phyloP scores from a whole-genome alignment of 2,888 invertebrate species.

The Pandemis cinnamomeana region DNA sequence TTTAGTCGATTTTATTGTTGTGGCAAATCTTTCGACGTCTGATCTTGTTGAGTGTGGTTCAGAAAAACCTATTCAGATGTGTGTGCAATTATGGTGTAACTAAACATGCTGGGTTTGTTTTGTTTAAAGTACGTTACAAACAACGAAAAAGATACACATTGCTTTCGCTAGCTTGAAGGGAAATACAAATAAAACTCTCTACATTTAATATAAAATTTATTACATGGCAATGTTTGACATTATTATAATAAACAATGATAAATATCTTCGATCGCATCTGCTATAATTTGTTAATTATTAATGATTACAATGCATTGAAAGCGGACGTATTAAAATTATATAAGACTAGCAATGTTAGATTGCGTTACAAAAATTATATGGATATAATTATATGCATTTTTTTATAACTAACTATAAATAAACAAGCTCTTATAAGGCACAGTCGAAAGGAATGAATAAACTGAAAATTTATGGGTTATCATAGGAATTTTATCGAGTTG shows the following conservation, averaged over 20 bases:
- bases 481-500: conserved; percentile 65
- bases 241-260: conserved; percentile 52
- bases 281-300: conserved; percentile 34
- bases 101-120: no score
- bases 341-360: conserved; percentile 74
- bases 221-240: conserved; percentile 78
- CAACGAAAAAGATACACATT: no score
- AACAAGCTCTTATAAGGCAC: conserved; percentile 59
- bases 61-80: no score
- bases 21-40: no score
- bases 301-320: conserved; percentile 33
- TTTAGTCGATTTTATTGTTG: no score
- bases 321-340: conserved; percentile 63
- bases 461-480: conserved; percentile 17
- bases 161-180: background rate
- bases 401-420: conserved; percentile 44
- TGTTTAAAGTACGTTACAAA: no score
- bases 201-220: conserved; percentile 62
- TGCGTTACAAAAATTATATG: conserved; percentile 50
- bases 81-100: no score
- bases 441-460: conserved; percentile 42
- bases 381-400: conserved; percentile 49
- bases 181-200: conserved; percentile 8
- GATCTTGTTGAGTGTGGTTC: no score
- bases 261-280: conserved; percentile 48